Percentiles rank a stretch among this genome's conserved stretches.
Conservation (phyloP, 2,888 invertebrate genomes). For the Macrosiphum euphorbiae region DNA sequence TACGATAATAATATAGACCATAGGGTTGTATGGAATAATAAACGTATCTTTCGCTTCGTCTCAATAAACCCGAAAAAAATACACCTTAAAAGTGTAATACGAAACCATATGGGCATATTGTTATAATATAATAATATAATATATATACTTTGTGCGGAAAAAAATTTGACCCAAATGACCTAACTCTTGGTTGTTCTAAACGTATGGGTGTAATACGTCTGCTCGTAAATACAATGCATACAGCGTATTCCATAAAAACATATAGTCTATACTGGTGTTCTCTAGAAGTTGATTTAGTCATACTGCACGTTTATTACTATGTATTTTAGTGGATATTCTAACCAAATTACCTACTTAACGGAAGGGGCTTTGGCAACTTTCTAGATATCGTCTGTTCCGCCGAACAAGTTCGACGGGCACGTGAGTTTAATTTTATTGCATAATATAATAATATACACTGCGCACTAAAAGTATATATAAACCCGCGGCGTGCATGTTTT, state of each 20-base stretch:
- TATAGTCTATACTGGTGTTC: background rate
- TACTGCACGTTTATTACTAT: background rate
- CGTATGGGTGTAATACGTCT: too few relatives aligned
- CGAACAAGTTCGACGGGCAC: background rate
- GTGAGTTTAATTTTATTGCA: background rate
- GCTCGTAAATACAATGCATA: background rate
- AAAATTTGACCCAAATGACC: too few relatives aligned
- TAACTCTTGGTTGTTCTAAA: too few relatives aligned
- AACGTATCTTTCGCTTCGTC: background rate
- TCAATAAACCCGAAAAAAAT: background rate
- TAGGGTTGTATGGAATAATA: background rate
- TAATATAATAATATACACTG: background rate
- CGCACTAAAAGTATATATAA: background rate
- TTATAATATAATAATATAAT: too few relatives aligned
- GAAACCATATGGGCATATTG: too few relatives aligned
- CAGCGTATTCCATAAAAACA: background rate
- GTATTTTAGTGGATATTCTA: background rate
- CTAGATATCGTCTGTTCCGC: background rate
- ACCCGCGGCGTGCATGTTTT: background rate
- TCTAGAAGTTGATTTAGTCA: background rate
- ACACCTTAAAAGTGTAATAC: too few relatives aligned
- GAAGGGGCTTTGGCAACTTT: constrained; percentile 8
- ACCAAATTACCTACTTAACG: background rate
- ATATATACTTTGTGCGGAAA: too few relatives aligned
- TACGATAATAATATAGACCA: background rate